Conservation (phyloP, 1,140 invertebrate genomes). For the Drosophila melanogaster region DNA sequence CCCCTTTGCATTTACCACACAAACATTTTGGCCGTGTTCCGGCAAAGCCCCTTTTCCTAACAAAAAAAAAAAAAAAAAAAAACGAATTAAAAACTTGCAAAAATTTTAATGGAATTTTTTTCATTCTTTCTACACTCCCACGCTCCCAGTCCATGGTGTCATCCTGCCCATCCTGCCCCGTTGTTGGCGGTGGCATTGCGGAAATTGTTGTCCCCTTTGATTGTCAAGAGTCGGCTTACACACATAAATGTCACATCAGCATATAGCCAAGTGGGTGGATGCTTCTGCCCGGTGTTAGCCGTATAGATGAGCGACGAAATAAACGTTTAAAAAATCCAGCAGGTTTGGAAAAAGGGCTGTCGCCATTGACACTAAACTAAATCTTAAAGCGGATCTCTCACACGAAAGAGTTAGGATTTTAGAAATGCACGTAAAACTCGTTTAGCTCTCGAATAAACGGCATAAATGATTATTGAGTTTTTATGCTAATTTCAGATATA, state of each 20-base stretch:
- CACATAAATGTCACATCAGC: conserved; percentile 70
- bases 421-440: background rate
- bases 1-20: conserved; percentile 65
- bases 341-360: conserved; percentile 37
- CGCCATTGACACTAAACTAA: conserved; percentile 8
- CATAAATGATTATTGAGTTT: too few species aligned
- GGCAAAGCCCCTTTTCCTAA: conserved; percentile 6
- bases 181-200: conserved; percentile 59
- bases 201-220: conserved; percentile 79
- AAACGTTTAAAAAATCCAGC: conserved; percentile 28
- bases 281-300: conserved; percentile 27
- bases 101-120: conserved; percentile 81
- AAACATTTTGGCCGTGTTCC: conserved; percentile 63
- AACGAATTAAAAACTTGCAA: conserved; percentile 76
- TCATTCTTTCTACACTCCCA: conserved; percentile 30
- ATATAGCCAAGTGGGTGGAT: conserved; percentile 28
- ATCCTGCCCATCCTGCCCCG: conserved; percentile 40
- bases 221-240: conserved; percentile 78
- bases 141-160: conserved; percentile 44
- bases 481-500: too few species aligned
- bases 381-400: conserved; percentile 22
- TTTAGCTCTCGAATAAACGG: too few species aligned
- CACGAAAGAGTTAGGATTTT: background rate
- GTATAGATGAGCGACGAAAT: conserved; percentile 30
- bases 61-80: conserved; percentile 54